Conservation (phyloP, 2,797 vertebrate genomes). For the Nyctalus aviator region DNA sequence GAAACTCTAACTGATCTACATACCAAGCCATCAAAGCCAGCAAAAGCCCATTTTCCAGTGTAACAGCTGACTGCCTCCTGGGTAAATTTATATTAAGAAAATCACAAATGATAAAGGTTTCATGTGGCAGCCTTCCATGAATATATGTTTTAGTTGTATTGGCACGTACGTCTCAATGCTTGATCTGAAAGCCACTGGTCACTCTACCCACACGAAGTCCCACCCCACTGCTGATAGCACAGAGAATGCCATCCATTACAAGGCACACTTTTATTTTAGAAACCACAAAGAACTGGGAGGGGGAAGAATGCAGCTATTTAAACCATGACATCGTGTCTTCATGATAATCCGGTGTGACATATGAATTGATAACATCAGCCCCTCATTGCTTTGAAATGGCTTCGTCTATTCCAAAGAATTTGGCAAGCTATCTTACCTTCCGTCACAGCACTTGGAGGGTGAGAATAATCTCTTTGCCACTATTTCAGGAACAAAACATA, state of each 20-base stretch:
- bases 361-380: conserved; percentile 72
- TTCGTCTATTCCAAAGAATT: conserved; percentile 69
- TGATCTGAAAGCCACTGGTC: conserved; percentile 30
- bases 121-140: neutral
- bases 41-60: neutral
- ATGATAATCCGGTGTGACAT: conserved; percentile 64
- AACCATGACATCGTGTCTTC: conserved; percentile 47
- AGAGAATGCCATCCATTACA: neutral
- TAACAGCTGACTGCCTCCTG: neutral
- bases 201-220: neutral
- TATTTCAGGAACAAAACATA: conserved; percentile 82
- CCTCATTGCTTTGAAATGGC: conserved; percentile 70
- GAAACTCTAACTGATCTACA: neutral
- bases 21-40: neutral
- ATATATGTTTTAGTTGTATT: neutral
- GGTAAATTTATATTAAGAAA: neutral
- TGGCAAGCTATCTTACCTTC: conserved; percentile 78
- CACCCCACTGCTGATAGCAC: neutral
- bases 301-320: neutral
- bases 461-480: conserved; percentile 77
- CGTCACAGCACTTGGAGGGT: conserved; percentile 67
- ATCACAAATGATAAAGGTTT: conserved; percentile 18
- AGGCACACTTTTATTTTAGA: conserved; percentile 38
- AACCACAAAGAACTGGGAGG: conserved; percentile 11
- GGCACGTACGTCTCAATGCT: neutral